Evolutionary conservation across 2,797 vertebrate genomes (phyloP).

Genomic region (Channallabes apus): DNA sequence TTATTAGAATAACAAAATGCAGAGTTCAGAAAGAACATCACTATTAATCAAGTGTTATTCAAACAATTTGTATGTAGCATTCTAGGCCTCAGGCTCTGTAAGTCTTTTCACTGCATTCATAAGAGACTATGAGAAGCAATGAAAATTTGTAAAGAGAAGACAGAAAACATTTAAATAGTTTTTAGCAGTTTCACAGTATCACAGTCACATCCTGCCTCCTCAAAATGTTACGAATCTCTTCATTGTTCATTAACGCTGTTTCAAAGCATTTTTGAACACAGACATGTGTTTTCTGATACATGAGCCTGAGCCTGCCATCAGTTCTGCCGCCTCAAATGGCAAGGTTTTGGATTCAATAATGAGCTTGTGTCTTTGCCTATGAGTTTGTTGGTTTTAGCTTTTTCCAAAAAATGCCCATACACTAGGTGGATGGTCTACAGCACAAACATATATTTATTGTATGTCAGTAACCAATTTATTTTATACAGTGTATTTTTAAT

Average conservation of each 20-base stretch:
- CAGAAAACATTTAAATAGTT: background rate
- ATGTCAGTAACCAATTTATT: background rate
- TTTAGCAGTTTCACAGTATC: too few relatives aligned
- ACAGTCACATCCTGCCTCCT: background rate
- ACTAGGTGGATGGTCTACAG: background rate
- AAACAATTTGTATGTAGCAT: constrained; percentile 16
- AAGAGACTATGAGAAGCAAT: background rate
- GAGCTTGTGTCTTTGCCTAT: background rate
- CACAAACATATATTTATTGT: background rate
- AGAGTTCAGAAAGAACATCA: constrained; percentile 38
- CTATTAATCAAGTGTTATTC: constrained; percentile 42
- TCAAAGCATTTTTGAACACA: background rate
- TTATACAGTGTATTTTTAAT: background rate
- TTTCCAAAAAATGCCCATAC: background rate
- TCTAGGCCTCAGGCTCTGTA: constrained; percentile 2
- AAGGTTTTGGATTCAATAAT: background rate
- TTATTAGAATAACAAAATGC: constrained; percentile 38
- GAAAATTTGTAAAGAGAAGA: background rate
- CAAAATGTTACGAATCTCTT: background rate
- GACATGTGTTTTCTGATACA: background rate
- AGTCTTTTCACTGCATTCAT: background rate
- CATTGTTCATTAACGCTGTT: background rate
- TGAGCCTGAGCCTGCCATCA: too few relatives aligned
- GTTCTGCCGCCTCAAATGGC: background rate
- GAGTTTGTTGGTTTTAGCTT: background rate